Percentiles rank a stretch among this genome's conserved stretches.
Evolutionary conservation across 2,113 vertebrate genomes (phyloP).

Genomic region (Pheucticus melanocephalus): DNA sequence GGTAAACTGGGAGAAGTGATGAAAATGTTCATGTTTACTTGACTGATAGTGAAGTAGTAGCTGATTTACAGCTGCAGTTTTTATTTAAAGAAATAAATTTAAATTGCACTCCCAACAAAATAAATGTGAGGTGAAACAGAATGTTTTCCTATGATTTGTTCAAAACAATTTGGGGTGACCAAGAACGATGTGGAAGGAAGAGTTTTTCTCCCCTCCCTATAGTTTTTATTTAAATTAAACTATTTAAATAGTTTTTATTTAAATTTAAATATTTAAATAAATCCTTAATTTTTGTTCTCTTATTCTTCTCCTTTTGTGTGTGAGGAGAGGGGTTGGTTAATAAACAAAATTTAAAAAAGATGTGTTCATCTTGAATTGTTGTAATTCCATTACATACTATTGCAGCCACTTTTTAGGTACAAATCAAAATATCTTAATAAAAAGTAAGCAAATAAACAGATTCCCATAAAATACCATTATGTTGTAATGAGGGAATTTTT

Average conservation of each 20-base stretch:
- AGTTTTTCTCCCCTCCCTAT: rapidly evolving
- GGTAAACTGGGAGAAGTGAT: background rate
- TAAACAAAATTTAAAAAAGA: rapidly evolving
- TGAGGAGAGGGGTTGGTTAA: background rate
- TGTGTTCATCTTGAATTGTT: rapidly evolving
- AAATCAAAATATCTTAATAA: background rate
- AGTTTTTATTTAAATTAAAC: no score
- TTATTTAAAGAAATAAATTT: background rate
- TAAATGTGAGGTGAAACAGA: background rate
- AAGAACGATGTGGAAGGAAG: background rate
- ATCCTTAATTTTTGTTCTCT: background rate
- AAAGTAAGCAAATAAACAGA: background rate
- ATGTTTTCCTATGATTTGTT: background rate
- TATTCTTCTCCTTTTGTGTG: background rate
- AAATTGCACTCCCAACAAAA: background rate
- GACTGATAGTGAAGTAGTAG: background rate
- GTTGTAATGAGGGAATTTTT: background rate
- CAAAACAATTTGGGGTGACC: background rate
- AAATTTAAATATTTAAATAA: no score
- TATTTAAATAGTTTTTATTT: no score
- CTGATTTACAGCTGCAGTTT: background rate
- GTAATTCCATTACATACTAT: background rate
- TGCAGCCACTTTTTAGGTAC: background rate
- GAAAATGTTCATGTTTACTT: background rate
- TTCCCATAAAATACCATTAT: rapidly evolving